phyloP scores from a whole-genome alignment of 1,140 invertebrate genomes.

The Aphelinus atriplicis region DNA sequence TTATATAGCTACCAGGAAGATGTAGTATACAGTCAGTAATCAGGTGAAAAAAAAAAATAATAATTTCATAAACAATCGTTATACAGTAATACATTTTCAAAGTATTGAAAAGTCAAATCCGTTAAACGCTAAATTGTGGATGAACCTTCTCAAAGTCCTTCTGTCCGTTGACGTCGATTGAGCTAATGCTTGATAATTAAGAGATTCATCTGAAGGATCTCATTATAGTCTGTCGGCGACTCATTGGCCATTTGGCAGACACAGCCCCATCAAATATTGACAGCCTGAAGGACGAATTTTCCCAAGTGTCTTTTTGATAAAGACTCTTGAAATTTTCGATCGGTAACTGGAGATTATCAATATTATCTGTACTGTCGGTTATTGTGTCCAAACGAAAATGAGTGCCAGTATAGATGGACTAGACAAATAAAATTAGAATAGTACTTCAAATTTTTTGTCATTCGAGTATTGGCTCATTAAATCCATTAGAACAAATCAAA shows the following conservation, averaged over 20 bases:
- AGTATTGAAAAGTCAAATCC: neutral
- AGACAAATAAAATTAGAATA: no score
- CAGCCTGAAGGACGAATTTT: constrained; percentile 49
- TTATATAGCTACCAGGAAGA: no score
- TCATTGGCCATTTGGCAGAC: constrained; percentile 58
- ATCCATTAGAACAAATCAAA: no score
- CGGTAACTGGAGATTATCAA: no score
- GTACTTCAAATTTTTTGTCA: no score
- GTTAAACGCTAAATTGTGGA: neutral
- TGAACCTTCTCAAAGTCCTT: constrained; percentile 13
- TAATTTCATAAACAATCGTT: neutral
- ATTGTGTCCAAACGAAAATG: no score
- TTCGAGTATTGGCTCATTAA: no score
- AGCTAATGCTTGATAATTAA: constrained; percentile 60
- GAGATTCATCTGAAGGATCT: constrained; percentile 58
- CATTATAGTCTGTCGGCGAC: constrained; percentile 56
- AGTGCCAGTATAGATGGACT: no score
- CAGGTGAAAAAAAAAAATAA: neutral
- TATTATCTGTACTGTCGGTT: no score
- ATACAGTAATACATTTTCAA: neutral
- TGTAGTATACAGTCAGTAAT: no score
- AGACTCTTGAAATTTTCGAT: no score
- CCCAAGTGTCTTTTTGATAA: neutral
- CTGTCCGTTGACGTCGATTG: constrained; percentile 54
- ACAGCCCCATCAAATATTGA: constrained; percentile 46